Evolutionary conservation across 2,797 vertebrate genomes (phyloP), one percentile per base, ranked within the genome.

Genomic region (Phataginus tricuspis): DNA sequence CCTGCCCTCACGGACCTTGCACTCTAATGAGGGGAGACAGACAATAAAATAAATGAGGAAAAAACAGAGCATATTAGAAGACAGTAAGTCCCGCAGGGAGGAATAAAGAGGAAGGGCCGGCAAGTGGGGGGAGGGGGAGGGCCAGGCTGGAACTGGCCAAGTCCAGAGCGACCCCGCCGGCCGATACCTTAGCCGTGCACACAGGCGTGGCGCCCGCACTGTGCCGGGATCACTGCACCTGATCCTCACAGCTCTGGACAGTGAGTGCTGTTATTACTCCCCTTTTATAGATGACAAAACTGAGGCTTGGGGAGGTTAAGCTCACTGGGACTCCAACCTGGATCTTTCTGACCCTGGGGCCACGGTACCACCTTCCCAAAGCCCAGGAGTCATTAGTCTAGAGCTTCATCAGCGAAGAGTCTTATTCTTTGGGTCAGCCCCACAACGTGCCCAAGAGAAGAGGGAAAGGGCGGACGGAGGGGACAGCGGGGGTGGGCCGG

Each of bases 151-250:
- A 55, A 13, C 6, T 1, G 83, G 77, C 25, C 15, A 68, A 7
- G 3, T 2, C 53, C 15, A 4, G 2, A 31, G 72, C 0, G 31
- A 55, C 8, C 34, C 21, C 0, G 2, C 13, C 63, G 39, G 12
- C 27, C 78, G 25, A 0, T 25, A 29, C 27, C 9, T 4, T 37
- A 61, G 7, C 16, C 21, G 3, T 1, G 2, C 61, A 5, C 71
- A 14, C 0, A 16, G 80, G 49, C 16, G 27, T 0, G 1, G 39
- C 4, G 3, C 57, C 14, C 34, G 5, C 14, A 3, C 3, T 2
- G 15, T 13, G 16, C 5, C 2, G 0, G 2, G 55, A 19, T 29
- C 51, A 80, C 5, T 7, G 13, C 39, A 16, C 34, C n/a, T 5
- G 27, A 19, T 53, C 68, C 53, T 45, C 53, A 39, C 29, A 53